A percentile compares a stretch with the other conserved stretches of the same genome.
phyloP scores from a whole-genome alignment of 2,888 invertebrate species.

The Anorthoa munda region DNA sequence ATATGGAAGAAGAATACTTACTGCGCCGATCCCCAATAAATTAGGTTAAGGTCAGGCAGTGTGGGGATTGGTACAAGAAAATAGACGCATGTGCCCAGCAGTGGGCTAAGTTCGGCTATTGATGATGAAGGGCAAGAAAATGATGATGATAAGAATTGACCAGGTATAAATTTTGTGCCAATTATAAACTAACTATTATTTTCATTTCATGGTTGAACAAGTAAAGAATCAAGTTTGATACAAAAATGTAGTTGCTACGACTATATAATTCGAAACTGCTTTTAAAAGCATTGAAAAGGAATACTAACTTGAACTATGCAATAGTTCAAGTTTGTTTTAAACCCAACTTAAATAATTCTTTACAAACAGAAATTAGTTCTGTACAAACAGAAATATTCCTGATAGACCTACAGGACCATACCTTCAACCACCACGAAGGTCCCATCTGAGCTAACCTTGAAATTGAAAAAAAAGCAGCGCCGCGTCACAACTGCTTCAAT shows the following conservation, averaged over 20 bases:
- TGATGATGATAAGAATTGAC: background rate
- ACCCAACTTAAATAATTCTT: background rate
- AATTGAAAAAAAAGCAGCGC: slow-evolving; percentile 50
- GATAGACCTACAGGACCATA: background rate
- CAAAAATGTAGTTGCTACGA: background rate
- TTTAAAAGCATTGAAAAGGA: background rate
- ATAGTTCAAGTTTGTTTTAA: too few species aligned
- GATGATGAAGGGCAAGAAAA: background rate
- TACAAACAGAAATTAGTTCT: background rate
- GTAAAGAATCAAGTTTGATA: background rate
- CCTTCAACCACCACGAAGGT: background rate
- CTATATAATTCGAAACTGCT: background rate
- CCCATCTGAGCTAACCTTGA: slow-evolving; percentile 52
- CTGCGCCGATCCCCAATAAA: background rate
- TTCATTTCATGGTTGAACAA: background rate
- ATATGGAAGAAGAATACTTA: background rate
- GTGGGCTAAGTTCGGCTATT: too few species aligned
- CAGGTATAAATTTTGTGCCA: background rate
- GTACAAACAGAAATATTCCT: background rate
- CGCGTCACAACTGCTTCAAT: slow-evolving; percentile 72
- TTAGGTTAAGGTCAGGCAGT: background rate
- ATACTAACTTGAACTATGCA: slow-evolving; percentile 12
- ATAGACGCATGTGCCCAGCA: too few species aligned
- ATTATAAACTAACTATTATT: background rate
- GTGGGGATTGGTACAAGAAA: too few species aligned